Percentiles rank a stretch among this genome's conserved stretches.
Evolutionary conservation across 2,797 vertebrate species (phyloP).

Genomic region (Myiotriccus ornatus): DNA sequence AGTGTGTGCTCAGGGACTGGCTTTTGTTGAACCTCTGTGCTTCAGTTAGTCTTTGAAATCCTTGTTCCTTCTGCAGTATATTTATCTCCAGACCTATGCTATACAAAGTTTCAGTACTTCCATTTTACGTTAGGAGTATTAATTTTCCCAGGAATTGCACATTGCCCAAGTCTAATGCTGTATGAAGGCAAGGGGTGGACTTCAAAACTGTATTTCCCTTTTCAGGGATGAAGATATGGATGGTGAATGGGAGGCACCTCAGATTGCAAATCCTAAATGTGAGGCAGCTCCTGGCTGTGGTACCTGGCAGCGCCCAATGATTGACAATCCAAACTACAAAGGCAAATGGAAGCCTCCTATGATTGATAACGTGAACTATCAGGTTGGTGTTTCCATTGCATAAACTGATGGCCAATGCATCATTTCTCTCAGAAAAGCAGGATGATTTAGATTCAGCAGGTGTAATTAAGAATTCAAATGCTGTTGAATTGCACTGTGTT

Average conservation of each 20-base stretch:
- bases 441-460: neutral
- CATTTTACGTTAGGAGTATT: neutral
- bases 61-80: neutral
- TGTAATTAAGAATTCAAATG: neutral
- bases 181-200: neutral
- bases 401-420: neutral
- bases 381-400: conserved; percentile 77
- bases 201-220: neutral
- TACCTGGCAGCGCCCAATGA: conserved; percentile 88
- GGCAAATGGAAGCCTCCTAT: conserved; percentile 98
- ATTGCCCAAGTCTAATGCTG: neutral
- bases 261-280: conserved; percentile 91
- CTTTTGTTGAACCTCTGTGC: neutral
- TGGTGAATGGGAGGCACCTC: conserved; percentile 98
- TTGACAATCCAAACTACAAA: conserved; percentile 95
- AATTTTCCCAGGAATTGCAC: neutral
- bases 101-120: neutral
- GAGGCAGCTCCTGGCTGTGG: conserved; percentile 92
- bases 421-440: neutral
- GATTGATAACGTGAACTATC: conserved; percentile 98
- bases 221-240: conserved; percentile 99
- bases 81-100: neutral
- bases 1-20: neutral
- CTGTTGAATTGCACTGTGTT: neutral
- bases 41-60: neutral